Evolutionary conservation across 2,888 invertebrate species (phyloP), one percentile per base, ranked within the genome.

Genomic region (Blomia tropicalis): DNA sequence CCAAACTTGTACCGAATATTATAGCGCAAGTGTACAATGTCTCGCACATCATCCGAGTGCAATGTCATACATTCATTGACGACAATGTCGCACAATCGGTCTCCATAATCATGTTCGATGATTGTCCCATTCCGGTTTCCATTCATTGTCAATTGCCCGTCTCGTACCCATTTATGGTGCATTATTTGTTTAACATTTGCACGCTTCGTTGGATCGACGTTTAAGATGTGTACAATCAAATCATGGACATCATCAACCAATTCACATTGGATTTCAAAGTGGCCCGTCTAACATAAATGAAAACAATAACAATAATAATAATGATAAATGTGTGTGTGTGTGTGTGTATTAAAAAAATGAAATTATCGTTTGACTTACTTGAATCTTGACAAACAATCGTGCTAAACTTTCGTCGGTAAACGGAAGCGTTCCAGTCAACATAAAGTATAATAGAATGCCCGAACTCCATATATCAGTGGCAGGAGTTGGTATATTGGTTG

Each of bases 381-480:
- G 51, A 19, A 47, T 47, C 51, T 27, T 47, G 7, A 11, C 22
- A n/a, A 47, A 22, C 23, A 47, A n/a, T 27, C 27, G 51, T 27
- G 27, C 51, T 27, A 47, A 47, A 19, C 51, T 47, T 22, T 47
- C 51, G 14, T 47, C 51, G 22, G 51, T 27, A 19, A 47, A 47
- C 5, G 51, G 51, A 27, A 47, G 51, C 22, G 51, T 25, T 7
- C 51, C 51, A 7, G 51, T 47, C 23, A 27, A 25, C 23, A 47
- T 47, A 27, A 47, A 47, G 22, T 47, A 47, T 11, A 47, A n/a
- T n/a, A 47, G 22, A 7, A 47, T n/a, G 7, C 51, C 51, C 23
- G 51, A 7, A n/a, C 51, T 47, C 51, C 51, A 47, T 25, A 47
- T n/a, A 47, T 47, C 51, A 19, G n/a, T 47, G 27, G 51, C 51